Conservation (phyloP, 2,888 invertebrate species). For the Anodontia alba region DNA sequence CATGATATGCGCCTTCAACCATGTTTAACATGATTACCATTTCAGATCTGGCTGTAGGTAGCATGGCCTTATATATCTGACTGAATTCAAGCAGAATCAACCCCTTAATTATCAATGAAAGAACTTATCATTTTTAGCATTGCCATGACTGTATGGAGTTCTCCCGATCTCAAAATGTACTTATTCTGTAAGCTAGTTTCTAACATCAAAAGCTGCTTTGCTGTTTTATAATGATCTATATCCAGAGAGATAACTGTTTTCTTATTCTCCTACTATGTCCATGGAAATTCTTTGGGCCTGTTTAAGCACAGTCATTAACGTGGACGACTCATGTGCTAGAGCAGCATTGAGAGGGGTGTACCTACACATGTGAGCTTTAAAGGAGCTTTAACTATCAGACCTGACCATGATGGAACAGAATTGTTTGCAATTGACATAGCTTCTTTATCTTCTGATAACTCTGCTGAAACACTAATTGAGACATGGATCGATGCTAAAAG, state of each 20-base stretch:
- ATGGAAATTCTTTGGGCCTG: background rate
- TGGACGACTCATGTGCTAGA: conserved; percentile 20
- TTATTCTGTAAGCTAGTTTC: background rate
- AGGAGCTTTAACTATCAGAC: background rate
- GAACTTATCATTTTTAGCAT: background rate
- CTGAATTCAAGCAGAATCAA: background rate
- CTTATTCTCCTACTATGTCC: background rate
- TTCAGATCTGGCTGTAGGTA: background rate
- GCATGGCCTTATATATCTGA: background rate
- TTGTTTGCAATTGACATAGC: too few species aligned
- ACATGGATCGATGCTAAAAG: too few species aligned
- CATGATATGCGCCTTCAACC: background rate
- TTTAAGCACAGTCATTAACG: conserved; percentile 6
- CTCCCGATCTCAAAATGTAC: background rate
- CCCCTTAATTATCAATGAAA: background rate
- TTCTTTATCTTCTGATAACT: too few species aligned
- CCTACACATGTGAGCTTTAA: background rate
- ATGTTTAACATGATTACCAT: conserved; percentile 8
- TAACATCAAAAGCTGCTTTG: background rate
- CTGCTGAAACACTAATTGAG: too few species aligned
- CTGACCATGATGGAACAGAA: conserved; percentile 7
- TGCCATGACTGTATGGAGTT: conserved; percentile 18
- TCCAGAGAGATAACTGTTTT: background rate
- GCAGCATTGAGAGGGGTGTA: conserved; percentile 4
- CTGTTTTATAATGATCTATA: background rate